phyloP scores from a whole-genome alignment of 2,888 invertebrate genomes.

The Leptinotarsa rubiginosa region DNA sequence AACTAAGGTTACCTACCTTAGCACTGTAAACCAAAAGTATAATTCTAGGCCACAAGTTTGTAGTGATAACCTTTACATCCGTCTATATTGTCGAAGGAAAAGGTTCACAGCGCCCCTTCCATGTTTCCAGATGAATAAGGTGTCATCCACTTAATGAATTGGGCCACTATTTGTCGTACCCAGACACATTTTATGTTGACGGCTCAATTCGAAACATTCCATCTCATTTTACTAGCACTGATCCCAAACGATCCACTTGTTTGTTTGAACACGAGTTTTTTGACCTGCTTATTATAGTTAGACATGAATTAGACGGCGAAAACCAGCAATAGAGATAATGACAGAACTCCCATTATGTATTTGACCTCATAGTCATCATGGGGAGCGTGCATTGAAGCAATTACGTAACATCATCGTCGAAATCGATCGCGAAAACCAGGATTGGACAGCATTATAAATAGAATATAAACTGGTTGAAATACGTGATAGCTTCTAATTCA shows the following conservation, averaged over 20 bases:
- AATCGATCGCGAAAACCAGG: constrained; percentile 11
- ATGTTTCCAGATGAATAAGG: no score
- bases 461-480: constrained; percentile 1
- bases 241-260: background rate
- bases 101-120: no score
- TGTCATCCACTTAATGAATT: background rate
- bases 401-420: background rate
- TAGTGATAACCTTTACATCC: no score
- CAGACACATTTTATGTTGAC: background rate
- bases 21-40: no score
- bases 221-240: constrained; percentile 4
- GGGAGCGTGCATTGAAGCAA: background rate
- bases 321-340: constrained; percentile 17
- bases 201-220: background rate
- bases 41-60: no score
- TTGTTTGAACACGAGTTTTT: constrained; percentile 14
- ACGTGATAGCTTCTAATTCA: background rate
- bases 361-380: constrained; percentile 7
- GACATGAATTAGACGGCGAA: constrained; percentile 14
- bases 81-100: no score
- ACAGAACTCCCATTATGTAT: constrained; percentile 1
- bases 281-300: constrained; percentile 18
- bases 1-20: no score
- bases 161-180: background rate
- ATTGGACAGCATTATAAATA: constrained; percentile 9